phyloP scores from a whole-genome alignment of 2,113 vertebrate genomes.

The Malurus melanocephalus region DNA sequence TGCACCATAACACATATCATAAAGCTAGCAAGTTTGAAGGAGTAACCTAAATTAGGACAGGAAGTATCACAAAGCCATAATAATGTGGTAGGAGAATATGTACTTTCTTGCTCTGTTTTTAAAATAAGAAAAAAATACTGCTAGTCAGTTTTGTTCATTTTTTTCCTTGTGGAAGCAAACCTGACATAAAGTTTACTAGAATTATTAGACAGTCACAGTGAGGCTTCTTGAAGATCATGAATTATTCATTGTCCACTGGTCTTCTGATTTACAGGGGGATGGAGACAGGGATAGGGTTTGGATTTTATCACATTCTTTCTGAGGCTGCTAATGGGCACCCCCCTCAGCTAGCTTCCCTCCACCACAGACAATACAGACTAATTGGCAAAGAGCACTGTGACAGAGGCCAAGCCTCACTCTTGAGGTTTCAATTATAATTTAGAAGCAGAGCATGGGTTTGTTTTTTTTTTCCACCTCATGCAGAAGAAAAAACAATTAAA shows the following conservation, averaged over 20 bases:
- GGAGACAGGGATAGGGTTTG: neutral
- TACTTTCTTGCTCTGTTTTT: neutral
- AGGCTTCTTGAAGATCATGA: neutral
- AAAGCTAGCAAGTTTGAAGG: neutral
- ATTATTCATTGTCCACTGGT: constrained; percentile 7
- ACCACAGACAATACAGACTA: neutral
- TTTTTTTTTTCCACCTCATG: neutral
- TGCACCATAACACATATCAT: neutral
- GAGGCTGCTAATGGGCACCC: neutral
- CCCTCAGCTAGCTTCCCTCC: neutral
- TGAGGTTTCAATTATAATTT: neutral
- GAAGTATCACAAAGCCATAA: neutral
- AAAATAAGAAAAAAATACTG: neutral
- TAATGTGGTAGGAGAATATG: neutral
- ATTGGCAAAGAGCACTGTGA: constrained; percentile 2
- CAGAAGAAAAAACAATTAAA: neutral
- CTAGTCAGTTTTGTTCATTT: neutral
- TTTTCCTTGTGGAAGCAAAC: neutral
- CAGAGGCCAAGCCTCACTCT: neutral
- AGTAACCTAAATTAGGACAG: neutral
- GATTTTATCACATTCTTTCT: neutral
- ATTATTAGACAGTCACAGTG: neutral
- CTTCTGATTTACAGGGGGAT: neutral
- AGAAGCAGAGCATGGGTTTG: neutral
- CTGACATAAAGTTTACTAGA: neutral